These are phyloP conservation scores for Ephydatia muelleri DNA, from an alignment of 37 sponge, comb jelly and placozoan species.

Conservation along the genomic window DNA sequence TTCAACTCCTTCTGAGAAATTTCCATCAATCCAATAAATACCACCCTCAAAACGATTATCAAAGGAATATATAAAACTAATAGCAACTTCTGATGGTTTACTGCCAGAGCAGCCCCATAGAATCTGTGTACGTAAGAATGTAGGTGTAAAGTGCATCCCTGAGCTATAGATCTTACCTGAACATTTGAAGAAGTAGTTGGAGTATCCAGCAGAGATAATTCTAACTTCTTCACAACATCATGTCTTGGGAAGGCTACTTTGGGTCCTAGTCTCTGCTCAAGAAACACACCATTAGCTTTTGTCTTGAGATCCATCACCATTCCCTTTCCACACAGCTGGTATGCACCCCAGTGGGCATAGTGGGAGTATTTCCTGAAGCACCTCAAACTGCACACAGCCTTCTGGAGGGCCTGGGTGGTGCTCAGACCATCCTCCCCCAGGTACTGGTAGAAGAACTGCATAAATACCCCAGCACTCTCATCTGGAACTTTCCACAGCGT, in stretches of 20 bases:
- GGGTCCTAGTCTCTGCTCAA: not conserved
- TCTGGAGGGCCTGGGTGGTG: constrained; percentile 63
- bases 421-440: constrained; percentile 49
- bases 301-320: constrained; percentile 18
- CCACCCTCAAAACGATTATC: constrained; percentile 48
- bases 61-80: constrained; percentile 25
- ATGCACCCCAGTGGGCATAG: constrained; percentile 76
- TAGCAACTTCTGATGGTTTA: constrained; percentile 31
- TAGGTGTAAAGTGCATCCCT: not conserved
- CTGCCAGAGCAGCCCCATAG: not conserved
- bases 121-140: not conserved
- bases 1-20: not conserved
- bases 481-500: constrained; percentile 77
- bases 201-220: constrained; percentile 4
- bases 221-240: constrained; percentile 11
- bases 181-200: constrained; percentile 51
- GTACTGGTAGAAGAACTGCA: constrained; percentile 79
- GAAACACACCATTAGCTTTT: not conserved
- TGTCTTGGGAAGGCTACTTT: constrained; percentile 40
- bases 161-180: constrained; percentile 7
- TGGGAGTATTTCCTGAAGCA: constrained; percentile 63
- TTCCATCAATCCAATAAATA: constrained; percentile 49
- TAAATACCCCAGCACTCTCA: constrained; percentile 67
- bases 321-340: constrained; percentile 65
- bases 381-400: constrained; percentile 61